Evolutionary conservation across 2,888 invertebrate genomes (phyloP).

Genomic region (Anoplius nigerrimus): DNA sequence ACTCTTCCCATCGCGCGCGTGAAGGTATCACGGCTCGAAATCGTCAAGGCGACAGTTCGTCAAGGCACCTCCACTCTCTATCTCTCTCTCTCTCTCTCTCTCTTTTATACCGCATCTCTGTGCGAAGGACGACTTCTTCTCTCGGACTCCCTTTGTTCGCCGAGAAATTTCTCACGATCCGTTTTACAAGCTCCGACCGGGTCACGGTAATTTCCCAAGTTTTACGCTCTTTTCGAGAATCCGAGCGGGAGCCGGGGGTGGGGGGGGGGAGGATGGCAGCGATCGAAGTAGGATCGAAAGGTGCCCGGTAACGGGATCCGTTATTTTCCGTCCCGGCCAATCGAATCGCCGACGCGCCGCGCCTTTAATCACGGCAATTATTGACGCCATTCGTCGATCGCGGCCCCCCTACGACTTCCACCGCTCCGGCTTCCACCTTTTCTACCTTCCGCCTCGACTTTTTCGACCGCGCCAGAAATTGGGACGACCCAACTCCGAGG

Average conservation of each 20-base stretch:
- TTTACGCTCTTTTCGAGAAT: conserved; percentile 1
- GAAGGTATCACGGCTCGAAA: too few species aligned
- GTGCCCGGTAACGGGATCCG: conserved; percentile 43
- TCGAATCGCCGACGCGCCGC: conserved; percentile 15
- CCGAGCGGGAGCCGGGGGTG: neutral
- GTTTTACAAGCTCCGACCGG: neutral
- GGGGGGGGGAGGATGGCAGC: neutral
- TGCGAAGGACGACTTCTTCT: too few species aligned
- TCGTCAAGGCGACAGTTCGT: neutral
- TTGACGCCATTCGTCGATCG: conserved; percentile 33
- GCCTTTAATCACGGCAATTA: conserved; percentile 33
- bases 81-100: neutral
- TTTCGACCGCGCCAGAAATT: neutral
- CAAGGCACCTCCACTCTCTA: neutral
- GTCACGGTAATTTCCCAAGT: neutral
- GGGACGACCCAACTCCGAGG: conserved; percentile 24
- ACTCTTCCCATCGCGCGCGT: neutral
- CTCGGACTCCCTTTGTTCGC: neutral
- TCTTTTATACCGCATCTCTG: too few species aligned
- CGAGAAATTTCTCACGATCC: conserved; percentile 5
- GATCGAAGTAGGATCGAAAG: conserved; percentile 24
- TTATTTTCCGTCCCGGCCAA: conserved; percentile 36
- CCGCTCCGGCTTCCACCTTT: conserved; percentile 2
- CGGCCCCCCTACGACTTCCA: neutral
- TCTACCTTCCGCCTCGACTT: too few species aligned